Evolutionary conservation across 30 jellyfish, hydroid and myxozoan genomes (phyloP).

Genomic region (Aurelia sp.): DNA sequence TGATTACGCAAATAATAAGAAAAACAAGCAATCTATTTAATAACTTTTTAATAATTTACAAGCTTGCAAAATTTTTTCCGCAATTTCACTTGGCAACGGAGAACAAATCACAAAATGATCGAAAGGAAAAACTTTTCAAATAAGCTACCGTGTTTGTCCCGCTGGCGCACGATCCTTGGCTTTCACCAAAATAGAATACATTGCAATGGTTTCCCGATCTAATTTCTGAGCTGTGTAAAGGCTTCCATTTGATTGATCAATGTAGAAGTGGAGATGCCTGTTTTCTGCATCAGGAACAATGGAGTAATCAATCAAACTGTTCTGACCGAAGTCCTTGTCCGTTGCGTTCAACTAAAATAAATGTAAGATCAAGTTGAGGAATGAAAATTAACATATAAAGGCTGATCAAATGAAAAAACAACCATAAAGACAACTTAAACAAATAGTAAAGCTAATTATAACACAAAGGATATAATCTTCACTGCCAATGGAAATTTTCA

Average conservation of each 20-base stretch:
- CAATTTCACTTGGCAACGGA: too few relatives aligned
- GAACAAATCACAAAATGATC: too few relatives aligned
- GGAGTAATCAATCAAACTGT: constrained; percentile 50
- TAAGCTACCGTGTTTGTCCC: constrained; percentile 67
- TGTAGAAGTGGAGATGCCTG: constrained; percentile 32
- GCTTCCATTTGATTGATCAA: constrained; percentile 67
- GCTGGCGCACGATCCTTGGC: constrained; percentile 74
- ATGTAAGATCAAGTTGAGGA: not conserved
- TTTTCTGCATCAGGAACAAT: constrained; percentile 86
- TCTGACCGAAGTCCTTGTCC: constrained; percentile 71
- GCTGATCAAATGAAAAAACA: not conserved
- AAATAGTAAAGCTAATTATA: too few relatives aligned
- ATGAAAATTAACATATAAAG: not conserved
- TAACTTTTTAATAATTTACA: too few relatives aligned
- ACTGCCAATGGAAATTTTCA: too few relatives aligned
- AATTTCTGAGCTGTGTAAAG: constrained; percentile 44
- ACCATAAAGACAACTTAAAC: too few relatives aligned
- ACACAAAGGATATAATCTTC: too few relatives aligned
- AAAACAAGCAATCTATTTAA: too few relatives aligned
- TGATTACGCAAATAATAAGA: too few relatives aligned
- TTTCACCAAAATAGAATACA: constrained; percentile 57
- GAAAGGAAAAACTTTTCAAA: too few relatives aligned
- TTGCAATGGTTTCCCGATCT: constrained; percentile 71
- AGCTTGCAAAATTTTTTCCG: too few relatives aligned
- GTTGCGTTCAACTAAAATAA: constrained; percentile 71